Conservation (phyloP, 30 jellyfish, hydroid and myxozoan genomes). For the Aurelia aurita complex sp. Pacific region DNA sequence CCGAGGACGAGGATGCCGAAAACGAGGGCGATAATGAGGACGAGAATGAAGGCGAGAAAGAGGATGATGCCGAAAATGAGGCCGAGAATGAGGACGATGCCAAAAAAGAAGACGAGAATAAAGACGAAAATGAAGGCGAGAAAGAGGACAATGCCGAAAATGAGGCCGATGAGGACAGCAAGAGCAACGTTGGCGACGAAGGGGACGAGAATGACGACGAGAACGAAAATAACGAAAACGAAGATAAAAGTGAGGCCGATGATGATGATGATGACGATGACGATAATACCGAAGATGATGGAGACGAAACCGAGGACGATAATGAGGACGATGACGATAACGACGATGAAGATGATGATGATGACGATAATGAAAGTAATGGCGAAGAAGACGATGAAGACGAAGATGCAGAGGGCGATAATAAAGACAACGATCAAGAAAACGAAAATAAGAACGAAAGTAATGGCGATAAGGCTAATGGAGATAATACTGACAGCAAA, state of each 20-base stretch:
- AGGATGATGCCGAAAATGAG: not conserved
- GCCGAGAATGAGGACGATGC: not conserved
- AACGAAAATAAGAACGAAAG: constrained; percentile 8
- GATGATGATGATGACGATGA: not conserved
- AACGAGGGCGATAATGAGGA: constrained; percentile 5
- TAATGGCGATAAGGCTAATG: not conserved
- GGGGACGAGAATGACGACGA: not conserved
- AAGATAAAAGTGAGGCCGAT: not conserved
- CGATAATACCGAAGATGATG: not conserved
- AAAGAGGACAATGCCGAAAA: not conserved
- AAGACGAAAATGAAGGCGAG: not conserved
- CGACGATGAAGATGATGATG: not conserved
- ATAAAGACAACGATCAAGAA: not conserved
- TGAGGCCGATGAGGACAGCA: not conserved
- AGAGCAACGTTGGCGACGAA: constrained; percentile 2
- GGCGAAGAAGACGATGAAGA: constrained; percentile 7
- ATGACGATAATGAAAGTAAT: constrained; percentile 4
- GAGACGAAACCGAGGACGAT: not conserved
- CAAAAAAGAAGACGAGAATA: not conserved
- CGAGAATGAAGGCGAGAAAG: constrained; percentile 15
- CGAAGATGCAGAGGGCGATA: not conserved
- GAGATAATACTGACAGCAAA: not conserved
- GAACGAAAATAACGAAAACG: not conserved
- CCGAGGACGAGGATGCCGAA: constrained; percentile 1
- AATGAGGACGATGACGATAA: not conserved